These are phyloP conservation scores for Tyto alba DNA, from an alignment of 2,113 vertebrate genomes.

Conservation along the genomic window DNA sequence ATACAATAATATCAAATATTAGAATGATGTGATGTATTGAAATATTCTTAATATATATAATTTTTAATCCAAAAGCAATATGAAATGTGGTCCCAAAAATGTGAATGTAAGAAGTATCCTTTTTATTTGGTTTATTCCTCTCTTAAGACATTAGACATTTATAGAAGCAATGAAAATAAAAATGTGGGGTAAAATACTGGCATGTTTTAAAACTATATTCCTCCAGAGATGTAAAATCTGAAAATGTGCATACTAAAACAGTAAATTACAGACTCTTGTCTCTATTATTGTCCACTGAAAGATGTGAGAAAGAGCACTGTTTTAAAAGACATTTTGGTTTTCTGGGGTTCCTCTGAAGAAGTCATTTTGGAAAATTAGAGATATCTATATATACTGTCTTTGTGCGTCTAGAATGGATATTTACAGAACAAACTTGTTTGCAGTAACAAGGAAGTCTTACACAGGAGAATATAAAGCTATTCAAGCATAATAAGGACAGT, in stretches of 20 bases:
- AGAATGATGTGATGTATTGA: background rate
- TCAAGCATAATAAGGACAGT: background rate
- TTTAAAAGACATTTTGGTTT: background rate
- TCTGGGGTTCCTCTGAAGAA: background rate
- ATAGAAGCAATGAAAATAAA: background rate
- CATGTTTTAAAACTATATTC: background rate
- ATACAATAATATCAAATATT: background rate
- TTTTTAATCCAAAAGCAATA: background rate
- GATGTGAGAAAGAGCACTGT: background rate
- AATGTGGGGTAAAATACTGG: background rate
- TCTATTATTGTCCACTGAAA: background rate
- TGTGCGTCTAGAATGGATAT: background rate
- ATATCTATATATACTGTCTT: background rate
- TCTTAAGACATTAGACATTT: background rate
- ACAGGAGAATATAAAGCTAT: background rate
- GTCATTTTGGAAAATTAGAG: background rate
- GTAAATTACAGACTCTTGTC: background rate
- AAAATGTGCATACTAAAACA: background rate
- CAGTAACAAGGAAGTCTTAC: background rate
- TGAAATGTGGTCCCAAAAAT: background rate
- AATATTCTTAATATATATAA: background rate
- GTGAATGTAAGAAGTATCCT: background rate
- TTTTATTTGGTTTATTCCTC: background rate
- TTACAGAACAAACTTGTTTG: background rate
- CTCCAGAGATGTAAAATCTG: background rate